phyloP scores from a whole-genome alignment of 2,797 vertebrate genomes.

The Vespertilio murinus region DNA sequence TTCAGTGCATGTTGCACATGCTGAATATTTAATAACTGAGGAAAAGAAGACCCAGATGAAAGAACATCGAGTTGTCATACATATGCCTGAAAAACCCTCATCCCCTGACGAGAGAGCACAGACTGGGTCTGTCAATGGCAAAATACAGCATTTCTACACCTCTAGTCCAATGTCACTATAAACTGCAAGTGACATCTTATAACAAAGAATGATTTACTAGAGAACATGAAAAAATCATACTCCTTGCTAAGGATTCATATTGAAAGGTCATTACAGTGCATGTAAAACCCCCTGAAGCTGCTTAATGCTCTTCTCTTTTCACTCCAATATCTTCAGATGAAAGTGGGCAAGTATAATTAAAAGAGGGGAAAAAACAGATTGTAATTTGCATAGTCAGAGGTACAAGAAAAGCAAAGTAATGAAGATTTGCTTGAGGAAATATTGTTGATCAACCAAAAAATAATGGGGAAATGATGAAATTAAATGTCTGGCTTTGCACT shows the following conservation, averaged over 20 bases:
- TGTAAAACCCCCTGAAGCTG: constrained; percentile 73
- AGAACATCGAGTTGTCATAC: constrained; percentile 64
- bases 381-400: constrained; percentile 56
- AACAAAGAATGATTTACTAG: constrained; percentile 73
- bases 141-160: constrained; percentile 76
- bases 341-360: constrained; percentile 72
- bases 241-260: constrained; percentile 70
- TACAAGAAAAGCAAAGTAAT: background rate
- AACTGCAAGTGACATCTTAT: constrained; percentile 71
- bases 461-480: constrained; percentile 63
- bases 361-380: constrained; percentile 42
- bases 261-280: constrained; percentile 75
- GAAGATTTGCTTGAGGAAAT: constrained; percentile 60
- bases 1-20: constrained; percentile 78
- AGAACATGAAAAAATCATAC: constrained; percentile 69
- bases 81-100: constrained; percentile 49
- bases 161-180: constrained; percentile 80
- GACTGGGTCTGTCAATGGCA: constrained; percentile 46
- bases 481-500: constrained; percentile 45
- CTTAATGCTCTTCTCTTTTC: constrained; percentile 72
- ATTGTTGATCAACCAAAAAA: constrained; percentile 63
- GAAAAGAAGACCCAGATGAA: constrained; percentile 78
- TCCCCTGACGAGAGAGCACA: constrained; percentile 45
- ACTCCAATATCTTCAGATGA: constrained; percentile 69
- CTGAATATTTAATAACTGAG: constrained; percentile 85